Base-by-base conservation (phyloP, 92 coral and sea anemone species). In the Porites cylindrica region DNA sequence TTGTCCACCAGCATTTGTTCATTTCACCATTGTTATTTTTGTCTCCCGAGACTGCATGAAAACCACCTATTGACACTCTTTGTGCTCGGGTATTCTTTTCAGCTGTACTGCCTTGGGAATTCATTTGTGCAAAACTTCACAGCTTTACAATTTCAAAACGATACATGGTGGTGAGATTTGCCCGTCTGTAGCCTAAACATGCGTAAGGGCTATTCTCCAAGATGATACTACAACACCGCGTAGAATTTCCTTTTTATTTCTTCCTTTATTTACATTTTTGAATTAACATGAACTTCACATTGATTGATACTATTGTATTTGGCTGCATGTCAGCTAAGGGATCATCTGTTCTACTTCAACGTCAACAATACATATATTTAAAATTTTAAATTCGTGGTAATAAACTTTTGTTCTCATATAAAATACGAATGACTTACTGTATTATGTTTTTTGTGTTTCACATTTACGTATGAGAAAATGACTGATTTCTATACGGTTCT, bases 401-500 rank as follows among this genome's bases (percentile, higher is more conserved):
- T 61, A 59, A 83, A 83, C 52, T 29, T 74, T 73, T 83, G 87
- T 81, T 88, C 90, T 85, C 67, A 62, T 90, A 90, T 84, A 90
- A 90, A 90, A 90, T 90, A 86, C 84, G 93, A 90, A 86, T 86
- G 93, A 82, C 21, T 66, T 63, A 64, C 70, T 73, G 11, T 66
- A 81, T 68, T 59, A 53, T 18, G 85, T 69, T 54, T n/a, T 71
- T 62, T 23, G 72, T 61, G 52, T 56, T 16, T 8, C 59, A 60
- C 58, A 38, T 61, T 69, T 61, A 82, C 86, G 86, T 62, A 82
- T 83, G 87, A 51, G 69, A 72, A 67, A 54, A 38, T 16, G 70
- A 58, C 73, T 38, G 51, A 11, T 71, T 59, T 74, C 80, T 83
- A 23, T 1, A 23, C 20, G 87, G 23, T 64, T 62, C 81, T 83